Evolutionary conservation across 2,113 vertebrate genomes (phyloP), one percentile per base, ranked within the genome.

Genomic region (Gallinago media): DNA sequence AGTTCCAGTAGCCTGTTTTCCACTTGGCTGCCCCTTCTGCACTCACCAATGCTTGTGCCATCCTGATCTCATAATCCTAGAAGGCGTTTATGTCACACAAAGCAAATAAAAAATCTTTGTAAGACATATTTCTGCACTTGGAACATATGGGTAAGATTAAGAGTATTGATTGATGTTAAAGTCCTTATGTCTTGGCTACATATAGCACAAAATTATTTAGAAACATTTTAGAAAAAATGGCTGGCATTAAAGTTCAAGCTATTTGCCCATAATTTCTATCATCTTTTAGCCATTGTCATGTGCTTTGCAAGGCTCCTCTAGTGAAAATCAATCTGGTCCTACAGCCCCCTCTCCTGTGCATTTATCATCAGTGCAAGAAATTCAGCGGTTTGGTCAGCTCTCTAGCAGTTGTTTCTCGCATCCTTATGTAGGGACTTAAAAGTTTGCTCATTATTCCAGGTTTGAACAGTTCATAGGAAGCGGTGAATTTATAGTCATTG

Each of bases 311-410:
- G 23, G 9, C 12, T 5, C 32, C 29, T 49, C 40, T 13, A 72
- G n/a, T 62, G 77, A 94, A 87, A 85, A 80, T 38, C 87, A 97
- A 2, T 81, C 46, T 81, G 85, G 61, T 98, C 97, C 87, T 97
- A 92, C 65, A 82, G 93, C 97, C 84, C 98, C 98, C 97, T 98
- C 98, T 98, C 90, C 97, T 98, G 98, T 97, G 88, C 81, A 85
- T 96, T 94, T 93, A 36, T 85, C 61, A 38, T 66, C 79, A 88
- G 63, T 80, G 95, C 87, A 85, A 91, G 74, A 82, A 88, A 88
- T 15, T 42, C 25, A 46, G 84, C 62, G 78, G 25, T 34, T 59
- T 19, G 27, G 6, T 42, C 36, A 63, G 42, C 13, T 83, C 23
- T 84, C 0, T 21, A 13, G 15, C 11, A 21, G 65, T 71, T 21